A percentile compares a stretch with the other conserved stretches of the same genome.
phyloP scores from a whole-genome alignment of 1,140 invertebrate genomes.

The Eumeta japonica region DNA sequence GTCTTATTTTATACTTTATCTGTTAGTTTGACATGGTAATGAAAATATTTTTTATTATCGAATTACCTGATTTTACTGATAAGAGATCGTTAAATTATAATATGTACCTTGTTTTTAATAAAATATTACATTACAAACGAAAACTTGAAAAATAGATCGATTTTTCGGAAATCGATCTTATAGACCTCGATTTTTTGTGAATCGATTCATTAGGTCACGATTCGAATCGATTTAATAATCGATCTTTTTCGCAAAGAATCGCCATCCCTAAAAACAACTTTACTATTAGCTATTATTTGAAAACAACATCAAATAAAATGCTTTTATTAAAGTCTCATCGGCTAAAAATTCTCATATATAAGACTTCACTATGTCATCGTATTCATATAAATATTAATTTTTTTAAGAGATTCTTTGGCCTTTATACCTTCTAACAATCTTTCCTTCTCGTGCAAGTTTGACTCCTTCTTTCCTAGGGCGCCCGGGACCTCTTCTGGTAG shows the following conservation, averaged over 20 bases:
- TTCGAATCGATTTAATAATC: conserved; percentile 1
- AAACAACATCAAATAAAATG: conserved; percentile 7
- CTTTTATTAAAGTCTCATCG: neutral
- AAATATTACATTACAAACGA: conserved; percentile 1
- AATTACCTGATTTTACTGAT: conserved; percentile 1
- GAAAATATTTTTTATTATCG: conserved; percentile 1
- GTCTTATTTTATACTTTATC: conserved; percentile 1
- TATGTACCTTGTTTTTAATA: conserved; percentile 1
- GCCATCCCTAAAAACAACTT: conserved; percentile 1
- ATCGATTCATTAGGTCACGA: conserved; percentile 1
- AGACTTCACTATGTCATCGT: no score
- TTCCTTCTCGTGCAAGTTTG: conserved; percentile 45
- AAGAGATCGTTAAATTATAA: conserved; percentile 1
- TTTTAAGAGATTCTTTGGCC: neutral
- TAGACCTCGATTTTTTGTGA: conserved; percentile 1
- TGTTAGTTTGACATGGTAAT: conserved; percentile 1
- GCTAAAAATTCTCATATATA: conserved; percentile 1
- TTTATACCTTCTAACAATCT: conserved; percentile 43
- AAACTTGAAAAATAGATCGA: conserved; percentile 1
- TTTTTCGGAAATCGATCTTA: neutral
- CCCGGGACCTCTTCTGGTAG: conserved; percentile 67
- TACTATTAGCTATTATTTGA: no score
- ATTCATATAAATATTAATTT: conserved; percentile 6
- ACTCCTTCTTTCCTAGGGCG: conserved; percentile 69
- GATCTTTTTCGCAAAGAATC: conserved; percentile 1